These are phyloP conservation scores for Junonia oenone DNA, from an alignment of 2,888 invertebrate species.

Conservation along the genomic window DNA sequence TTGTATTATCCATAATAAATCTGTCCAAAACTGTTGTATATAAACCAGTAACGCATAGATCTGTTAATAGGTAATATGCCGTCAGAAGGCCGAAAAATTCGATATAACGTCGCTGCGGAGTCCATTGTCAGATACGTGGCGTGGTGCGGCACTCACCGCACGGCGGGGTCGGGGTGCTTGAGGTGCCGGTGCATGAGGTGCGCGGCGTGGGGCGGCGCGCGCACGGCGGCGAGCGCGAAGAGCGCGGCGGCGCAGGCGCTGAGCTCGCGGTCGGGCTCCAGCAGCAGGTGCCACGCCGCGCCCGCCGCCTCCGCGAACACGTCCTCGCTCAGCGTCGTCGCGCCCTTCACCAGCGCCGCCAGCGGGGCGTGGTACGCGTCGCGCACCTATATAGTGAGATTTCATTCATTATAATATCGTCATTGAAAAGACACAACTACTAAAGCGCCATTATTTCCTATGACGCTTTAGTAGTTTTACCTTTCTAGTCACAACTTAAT, in stretches of 20 bases:
- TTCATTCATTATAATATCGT: no score
- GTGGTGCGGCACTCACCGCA: conserved; percentile 80
- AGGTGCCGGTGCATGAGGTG: conserved; percentile 94
- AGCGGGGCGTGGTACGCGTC: conserved; percentile 94
- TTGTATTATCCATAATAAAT: no score
- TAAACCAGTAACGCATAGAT: no score
- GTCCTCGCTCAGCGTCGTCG: conserved; percentile 92
- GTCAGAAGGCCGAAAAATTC: no score
- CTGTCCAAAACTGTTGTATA: no score
- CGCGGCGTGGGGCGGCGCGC: conserved; percentile 92
- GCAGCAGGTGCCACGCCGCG: conserved; percentile 95
- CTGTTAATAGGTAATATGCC: no score
- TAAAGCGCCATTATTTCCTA: no score
- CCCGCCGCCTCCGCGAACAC: conserved; percentile 92
- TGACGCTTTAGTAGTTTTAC: no score
- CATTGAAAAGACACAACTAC: no score
- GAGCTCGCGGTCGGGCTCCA: conserved; percentile 94
- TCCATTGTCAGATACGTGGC: conserved; percentile 1
- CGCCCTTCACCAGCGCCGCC: conserved; percentile 92
- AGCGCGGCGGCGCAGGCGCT: conserved; percentile 91
- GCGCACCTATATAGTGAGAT: no score
- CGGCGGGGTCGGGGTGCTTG: conserved; percentile 89
- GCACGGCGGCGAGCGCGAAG: conserved; percentile 95
- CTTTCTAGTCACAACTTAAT: no score
- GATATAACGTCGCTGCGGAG: not conserved